Evolutionary conservation across 1,140 invertebrate genomes (phyloP).

Genomic region (Andrena cerasifolii): DNA sequence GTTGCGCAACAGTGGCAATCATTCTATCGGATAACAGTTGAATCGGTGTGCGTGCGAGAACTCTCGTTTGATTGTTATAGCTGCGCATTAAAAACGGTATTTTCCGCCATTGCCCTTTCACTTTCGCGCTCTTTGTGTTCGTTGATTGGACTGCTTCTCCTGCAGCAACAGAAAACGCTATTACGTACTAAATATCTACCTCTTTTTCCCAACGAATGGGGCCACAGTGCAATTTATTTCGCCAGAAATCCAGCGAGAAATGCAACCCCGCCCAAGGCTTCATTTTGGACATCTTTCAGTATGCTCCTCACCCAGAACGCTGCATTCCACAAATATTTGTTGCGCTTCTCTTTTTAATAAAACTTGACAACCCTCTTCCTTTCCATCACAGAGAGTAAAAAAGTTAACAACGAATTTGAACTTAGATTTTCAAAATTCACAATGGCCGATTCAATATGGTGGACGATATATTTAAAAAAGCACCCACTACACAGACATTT

Average conservation of each 20-base stretch:
- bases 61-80: constrained; percentile 8
- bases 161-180: constrained; percentile 23
- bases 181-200: neutral
- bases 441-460: too few species aligned
- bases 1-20: neutral
- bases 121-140: constrained; percentile 52
- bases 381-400: too few species aligned
- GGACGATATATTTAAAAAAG: too few species aligned
- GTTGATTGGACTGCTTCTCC: constrained; percentile 52
- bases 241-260: neutral
- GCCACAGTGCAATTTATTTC: constrained; percentile 10
- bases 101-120: constrained; percentile 49
- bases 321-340: too few species aligned
- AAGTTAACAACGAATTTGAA: too few species aligned
- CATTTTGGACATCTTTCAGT: neutral
- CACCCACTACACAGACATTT: too few species aligned
- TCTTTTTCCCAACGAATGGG: constrained; percentile 15
- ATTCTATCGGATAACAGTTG: constrained; percentile 30
- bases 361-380: neutral
- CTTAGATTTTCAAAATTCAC: too few species aligned
- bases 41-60: constrained; percentile 22
- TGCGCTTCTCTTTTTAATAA: neutral
- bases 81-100: constrained; percentile 46
- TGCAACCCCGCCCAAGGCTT: neutral
- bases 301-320: neutral